Percentiles rank a stretch among this genome's conserved stretches.
Conservation (phyloP, 1,140 invertebrate genomes). For the Scaptodrosophila lebanonensis region DNA sequence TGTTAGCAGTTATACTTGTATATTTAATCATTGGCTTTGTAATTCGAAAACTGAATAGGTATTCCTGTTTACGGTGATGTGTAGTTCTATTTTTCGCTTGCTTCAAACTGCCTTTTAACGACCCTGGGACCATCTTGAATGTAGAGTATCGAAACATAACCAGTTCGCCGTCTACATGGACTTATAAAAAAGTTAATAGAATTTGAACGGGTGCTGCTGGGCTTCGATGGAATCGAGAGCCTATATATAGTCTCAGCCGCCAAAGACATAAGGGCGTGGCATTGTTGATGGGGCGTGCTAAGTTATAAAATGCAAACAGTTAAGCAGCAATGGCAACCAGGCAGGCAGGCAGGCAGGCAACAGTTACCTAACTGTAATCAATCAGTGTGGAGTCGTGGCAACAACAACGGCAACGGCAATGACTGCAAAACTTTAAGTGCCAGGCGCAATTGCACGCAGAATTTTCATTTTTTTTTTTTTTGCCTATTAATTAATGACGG, state of each 20-base stretch:
- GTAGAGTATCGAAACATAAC: too few species aligned
- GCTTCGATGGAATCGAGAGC: neutral
- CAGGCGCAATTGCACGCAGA: too few species aligned
- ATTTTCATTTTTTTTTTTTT: too few species aligned
- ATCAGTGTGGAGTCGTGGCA: slow-evolving; percentile 38
- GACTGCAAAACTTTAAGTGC: too few species aligned
- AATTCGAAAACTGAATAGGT: slow-evolving; percentile 3
- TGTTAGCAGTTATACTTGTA: too few species aligned
- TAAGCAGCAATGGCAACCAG: too few species aligned
- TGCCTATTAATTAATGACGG: slow-evolving; percentile 40
- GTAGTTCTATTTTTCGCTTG: too few species aligned
- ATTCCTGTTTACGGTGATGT: too few species aligned
- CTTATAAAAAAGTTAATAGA: slow-evolving; percentile 58
- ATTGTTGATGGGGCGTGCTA: slow-evolving; percentile 4
- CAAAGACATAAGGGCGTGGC: slow-evolving; percentile 49
- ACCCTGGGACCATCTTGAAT: too few species aligned
- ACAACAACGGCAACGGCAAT: too few species aligned
- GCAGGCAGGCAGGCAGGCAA: slow-evolving; percentile 32
- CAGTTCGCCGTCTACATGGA: too few species aligned
- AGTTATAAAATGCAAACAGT: slow-evolving; percentile 26
- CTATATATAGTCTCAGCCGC: neutral
- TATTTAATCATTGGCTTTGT: neutral
- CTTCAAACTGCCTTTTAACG: too few species aligned
- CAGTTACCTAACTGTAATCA: slow-evolving; percentile 68
- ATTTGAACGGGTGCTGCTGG: slow-evolving; percentile 48